Conservation (phyloP, 1,140 invertebrate species). For the Archivesica marissinica region DNA sequence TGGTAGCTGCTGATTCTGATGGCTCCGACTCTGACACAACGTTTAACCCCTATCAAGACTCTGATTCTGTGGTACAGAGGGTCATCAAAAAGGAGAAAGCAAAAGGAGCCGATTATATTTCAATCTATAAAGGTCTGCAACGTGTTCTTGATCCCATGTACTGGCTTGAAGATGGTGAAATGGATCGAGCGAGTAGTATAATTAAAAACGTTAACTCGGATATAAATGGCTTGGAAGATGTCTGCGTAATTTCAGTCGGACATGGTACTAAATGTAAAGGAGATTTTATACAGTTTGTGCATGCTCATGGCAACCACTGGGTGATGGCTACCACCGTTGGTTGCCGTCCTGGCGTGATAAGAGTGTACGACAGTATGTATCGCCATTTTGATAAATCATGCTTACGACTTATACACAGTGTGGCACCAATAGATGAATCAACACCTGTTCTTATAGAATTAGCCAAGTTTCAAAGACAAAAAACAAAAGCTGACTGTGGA, state of each 20-base stretch:
- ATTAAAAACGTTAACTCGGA: not conserved
- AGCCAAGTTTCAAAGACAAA: slow-evolving; percentile 46
- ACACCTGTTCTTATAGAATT: not conserved
- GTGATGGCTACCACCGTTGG: slow-evolving; percentile 16
- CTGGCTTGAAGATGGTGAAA: slow-evolving; percentile 43
- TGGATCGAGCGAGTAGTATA: slow-evolving; percentile 15
- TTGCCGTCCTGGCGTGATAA: not conserved
- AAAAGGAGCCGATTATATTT: not conserved
- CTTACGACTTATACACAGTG: not conserved
- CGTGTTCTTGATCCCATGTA: slow-evolving; percentile 15
- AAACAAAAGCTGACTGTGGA: slow-evolving; percentile 38
- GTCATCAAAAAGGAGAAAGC: not conserved
- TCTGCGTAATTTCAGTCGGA: slow-evolving; percentile 20
- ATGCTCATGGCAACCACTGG: slow-evolving; percentile 51
- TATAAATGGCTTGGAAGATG: slow-evolving; percentile 47
- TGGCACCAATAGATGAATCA: not conserved
- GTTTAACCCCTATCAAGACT: not conserved
- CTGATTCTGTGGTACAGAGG: not conserved
- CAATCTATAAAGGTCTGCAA: slow-evolving; percentile 2
- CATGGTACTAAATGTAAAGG: not conserved
- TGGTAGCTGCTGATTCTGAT: slow-evolving; percentile 36
- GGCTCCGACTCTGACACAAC: not conserved
- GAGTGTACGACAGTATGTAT: slow-evolving; percentile 50
- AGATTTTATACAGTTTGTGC: slow-evolving; percentile 39
- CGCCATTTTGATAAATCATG: not conserved